Base-by-base conservation (phyloP, 2,797 vertebrate species). In the Gambusia yucatana region DNA sequence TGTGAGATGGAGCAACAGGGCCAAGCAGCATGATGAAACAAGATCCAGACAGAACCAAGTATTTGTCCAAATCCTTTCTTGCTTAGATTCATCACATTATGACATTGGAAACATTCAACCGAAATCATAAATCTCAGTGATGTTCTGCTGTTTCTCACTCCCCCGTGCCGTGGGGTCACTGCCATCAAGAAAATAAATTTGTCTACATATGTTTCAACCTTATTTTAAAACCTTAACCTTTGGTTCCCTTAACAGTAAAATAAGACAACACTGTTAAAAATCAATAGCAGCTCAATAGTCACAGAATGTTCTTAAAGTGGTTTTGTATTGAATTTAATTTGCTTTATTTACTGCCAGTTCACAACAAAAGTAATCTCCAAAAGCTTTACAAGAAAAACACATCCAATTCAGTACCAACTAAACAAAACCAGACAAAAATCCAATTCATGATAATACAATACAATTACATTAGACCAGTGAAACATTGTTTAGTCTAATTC, bases 41-140 rank as follows among this genome's bases (percentile, higher is more conserved):
- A 71, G 80, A 77, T 87, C 86, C 86, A 90, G 84, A 88, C 87
- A 85, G 84, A 86, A 65, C 88, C 79, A 74, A 78, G 52, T 84
- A 90, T 91, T 89, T 75, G 72, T 85, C 84, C 86, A 87, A 90
- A 92, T 89, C 88, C 84, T 72, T 67, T 48, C 75, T 83, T 81
- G 81, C 86, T 91, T 81, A 84, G 48, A 91, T 87, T 73, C 80
- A 86, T 91, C 89, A 88, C 72, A 72, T 75, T 73, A 39, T 2
- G 28, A 77, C 73, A 61, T 43, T 76, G 65, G 79, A 81, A 70
- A 77, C 22, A 10, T 79, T 59, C 82, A 85, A 81, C 77, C 78
- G 72, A 81, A 75, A 84, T 8, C 41, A 46, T 78, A 80, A 84
- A 92, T 91, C 78, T 82, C 39, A 1, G 61, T n/a, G 78, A 83